Evolutionary conservation across 2,113 vertebrate genomes (phyloP).

Genomic region (Chamaetylas fuelleborni): DNA sequence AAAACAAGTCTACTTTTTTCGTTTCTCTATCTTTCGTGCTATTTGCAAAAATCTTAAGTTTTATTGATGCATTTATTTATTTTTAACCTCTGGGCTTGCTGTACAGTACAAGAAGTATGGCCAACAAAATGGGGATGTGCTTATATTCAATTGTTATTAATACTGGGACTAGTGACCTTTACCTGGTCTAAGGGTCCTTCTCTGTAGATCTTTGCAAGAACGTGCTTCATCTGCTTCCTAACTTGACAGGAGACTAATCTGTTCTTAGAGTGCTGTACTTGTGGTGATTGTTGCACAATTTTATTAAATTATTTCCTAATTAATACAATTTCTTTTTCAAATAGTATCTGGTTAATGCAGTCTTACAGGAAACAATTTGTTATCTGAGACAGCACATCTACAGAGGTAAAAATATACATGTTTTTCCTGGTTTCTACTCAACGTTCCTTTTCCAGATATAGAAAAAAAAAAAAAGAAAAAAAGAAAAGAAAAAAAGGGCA

Average conservation of each 20-base stretch:
- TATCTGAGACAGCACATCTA: not conserved
- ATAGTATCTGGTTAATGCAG: not conserved
- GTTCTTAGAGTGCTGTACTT: not conserved
- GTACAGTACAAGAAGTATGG: not conserved
- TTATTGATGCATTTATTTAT: not conserved
- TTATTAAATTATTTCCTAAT: not conserved
- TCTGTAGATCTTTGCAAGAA: not conserved
- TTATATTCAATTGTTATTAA: not conserved
- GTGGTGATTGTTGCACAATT: not conserved
- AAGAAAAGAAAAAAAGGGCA: not conserved
- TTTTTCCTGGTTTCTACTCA: not conserved
- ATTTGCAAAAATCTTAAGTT: not conserved
- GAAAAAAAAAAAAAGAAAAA: accelerated
- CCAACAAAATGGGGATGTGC: not conserved
- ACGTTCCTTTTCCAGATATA: not conserved
- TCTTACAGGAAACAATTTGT: not conserved
- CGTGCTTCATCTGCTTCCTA: not conserved
- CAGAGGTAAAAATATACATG: not conserved
- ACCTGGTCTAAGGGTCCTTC: not conserved
- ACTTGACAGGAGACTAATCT: not conserved
- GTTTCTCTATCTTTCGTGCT: not conserved
- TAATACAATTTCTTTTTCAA: not conserved
- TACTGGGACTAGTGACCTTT: not conserved
- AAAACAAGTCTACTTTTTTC: not conserved
- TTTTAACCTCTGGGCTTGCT: not conserved